A percentile compares a stretch with the other conserved stretches of the same genome.
Conservation (phyloP, 2,888 invertebrate genomes). For the Entomobrya multifasciata region DNA sequence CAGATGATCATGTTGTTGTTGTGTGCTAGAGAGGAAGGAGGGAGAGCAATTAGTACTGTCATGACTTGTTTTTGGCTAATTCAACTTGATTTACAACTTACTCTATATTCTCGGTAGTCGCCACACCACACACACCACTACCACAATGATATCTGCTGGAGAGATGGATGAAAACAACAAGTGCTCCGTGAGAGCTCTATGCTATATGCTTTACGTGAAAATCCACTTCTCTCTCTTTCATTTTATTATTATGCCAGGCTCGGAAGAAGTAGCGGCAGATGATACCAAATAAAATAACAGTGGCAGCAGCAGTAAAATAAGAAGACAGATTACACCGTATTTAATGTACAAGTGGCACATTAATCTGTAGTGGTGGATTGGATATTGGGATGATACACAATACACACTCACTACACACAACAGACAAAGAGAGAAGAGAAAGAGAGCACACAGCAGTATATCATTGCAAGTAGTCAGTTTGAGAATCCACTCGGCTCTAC, state of each 20-base stretch:
- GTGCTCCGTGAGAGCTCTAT: neutral
- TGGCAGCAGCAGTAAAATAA: neutral
- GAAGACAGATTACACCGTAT: slow-evolving; percentile 52
- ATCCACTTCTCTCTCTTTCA: neutral
- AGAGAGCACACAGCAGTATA: slow-evolving; percentile 7
- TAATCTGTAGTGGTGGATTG: slow-evolving; percentile 3
- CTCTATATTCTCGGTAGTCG: slow-evolving; percentile 10
- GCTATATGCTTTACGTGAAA: neutral
- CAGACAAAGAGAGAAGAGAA: too few relatives aligned
- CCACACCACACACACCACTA: neutral
- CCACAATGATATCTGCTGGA: too few relatives aligned
- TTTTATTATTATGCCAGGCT: neutral
- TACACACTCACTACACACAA: neutral
- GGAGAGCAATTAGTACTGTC: slow-evolving; percentile 79
- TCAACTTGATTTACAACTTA: slow-evolving; percentile 78
- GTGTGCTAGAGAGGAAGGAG: neutral
- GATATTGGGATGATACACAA: neutral
- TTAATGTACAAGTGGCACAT: slow-evolving; percentile 46
- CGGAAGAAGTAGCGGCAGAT: slow-evolving; percentile 4
- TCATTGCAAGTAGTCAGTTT: neutral
- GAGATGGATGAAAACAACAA: slow-evolving; percentile 34
- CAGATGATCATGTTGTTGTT: neutral
- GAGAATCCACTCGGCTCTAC: neutral
- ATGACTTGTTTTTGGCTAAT: slow-evolving; percentile 78
- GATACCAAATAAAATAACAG: neutral